Evolutionary conservation across 2,113 vertebrate species (phyloP), one percentile per base, ranked within the genome.

Genomic region (Propithecus coquereli): DNA sequence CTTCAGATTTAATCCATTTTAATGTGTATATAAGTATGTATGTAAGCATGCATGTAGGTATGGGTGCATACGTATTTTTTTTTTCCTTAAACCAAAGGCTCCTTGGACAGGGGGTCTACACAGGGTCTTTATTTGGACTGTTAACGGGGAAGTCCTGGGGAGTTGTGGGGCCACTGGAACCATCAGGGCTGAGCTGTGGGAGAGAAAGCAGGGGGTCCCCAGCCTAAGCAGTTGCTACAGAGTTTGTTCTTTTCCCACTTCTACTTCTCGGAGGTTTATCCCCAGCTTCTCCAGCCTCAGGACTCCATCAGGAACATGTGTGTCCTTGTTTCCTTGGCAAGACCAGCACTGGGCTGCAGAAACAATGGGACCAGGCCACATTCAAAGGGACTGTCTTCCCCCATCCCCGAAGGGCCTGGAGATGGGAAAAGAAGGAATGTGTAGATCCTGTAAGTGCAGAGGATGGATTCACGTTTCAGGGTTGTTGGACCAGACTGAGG

Each of bases 41-140:
- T 76, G 34, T 65, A 32, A 27, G 12, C 52, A n/a, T 74, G 6
- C 11, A 8, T 7, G 23, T 13, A 77, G 23, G 17, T 32, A 8
- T 32, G 4, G 8, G 6, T 50, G 12, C 1, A 14, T 23, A 40
- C 5, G 5, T 23, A 18, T 13, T 16, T 6, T 16, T 14, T 43
- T 66, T 81, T 34, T 79, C n/a, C 12, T 82, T 76, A 45, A 85
- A 40, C 13, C 2, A 59, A 45, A 79, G 52, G 34, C 32, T 1
- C 0, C 43, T 54, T 71, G 11, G n/a, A 4, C 25, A 45, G 1
- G 6, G 40, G 30, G 23, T n/a, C 12, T 65, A 0, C 6, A 10
- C 3, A 34, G 23, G 37, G 40, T 66, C 17, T 74, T 18, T 90
- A 27, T 84, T 50, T 74, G 86, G 34, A 37, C 34, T 27, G 12